Base-by-base conservation (phyloP, 2,888 invertebrate genomes). In the Epinotia bilunana region DNA sequence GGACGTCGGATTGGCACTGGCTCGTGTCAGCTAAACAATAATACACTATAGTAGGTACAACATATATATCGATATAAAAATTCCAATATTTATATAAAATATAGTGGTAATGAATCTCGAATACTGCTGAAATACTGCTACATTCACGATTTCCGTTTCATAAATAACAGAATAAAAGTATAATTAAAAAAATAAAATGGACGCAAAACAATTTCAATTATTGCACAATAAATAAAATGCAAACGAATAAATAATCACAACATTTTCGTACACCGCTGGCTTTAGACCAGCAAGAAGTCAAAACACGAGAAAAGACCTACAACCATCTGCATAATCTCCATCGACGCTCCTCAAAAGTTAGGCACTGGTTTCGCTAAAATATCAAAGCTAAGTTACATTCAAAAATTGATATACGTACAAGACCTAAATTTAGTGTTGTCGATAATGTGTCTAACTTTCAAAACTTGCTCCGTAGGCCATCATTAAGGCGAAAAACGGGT, bases 131-230 rank as follows among this genome's bases (percentile, higher is more conserved):
- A 92, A 93, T 93, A 93, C 93, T 93, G 92, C 81, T 90, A 84
- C 83, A 90, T 89, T 89, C 89, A 89, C 87, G 87, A 83, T 84
- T 84, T 82, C 79, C 79, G 80, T 77, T 64, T 78, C 68, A 83
- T 85, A 85, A 84, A 85, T 84, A 85, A 83, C 79, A 77, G 79
- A 79, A 78, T 65, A 74, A 78, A 78, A 65, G 65, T 82, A 81
- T 80, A 83, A 81, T 84, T 84, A 83, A 86, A 83, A 28, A 86
- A 83, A 82, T 83, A 88, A 87, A 87, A 90, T 92, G 93, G 93
- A 93, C 93, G 93, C 91, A 93, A 93, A 91, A 87, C 84, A 89
- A 90, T 93, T 93, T 88, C 89, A 87, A 82, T 86, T 94, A 93
- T 93, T 93, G 93, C 93, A 94, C 93, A 88, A 86, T 80, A 83